These are phyloP conservation scores for Rhagoletis pomonella DNA, from an alignment of 1,140 invertebrate genomes.

Conservation along the genomic window DNA sequence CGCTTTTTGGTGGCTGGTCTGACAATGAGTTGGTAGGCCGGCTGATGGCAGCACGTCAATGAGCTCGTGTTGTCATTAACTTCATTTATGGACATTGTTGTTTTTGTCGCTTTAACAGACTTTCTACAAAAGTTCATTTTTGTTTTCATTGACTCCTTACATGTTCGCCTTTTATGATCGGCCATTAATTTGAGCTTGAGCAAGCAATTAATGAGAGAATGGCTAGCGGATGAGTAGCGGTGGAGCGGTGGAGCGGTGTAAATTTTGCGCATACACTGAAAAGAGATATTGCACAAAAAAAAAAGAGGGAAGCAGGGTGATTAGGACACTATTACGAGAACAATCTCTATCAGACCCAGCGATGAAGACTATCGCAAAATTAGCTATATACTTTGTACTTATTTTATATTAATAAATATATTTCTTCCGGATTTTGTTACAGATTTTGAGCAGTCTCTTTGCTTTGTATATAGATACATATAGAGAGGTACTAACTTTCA, in stretches of 20 bases:
- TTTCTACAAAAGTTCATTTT: not conserved
- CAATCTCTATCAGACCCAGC: too few relatives aligned
- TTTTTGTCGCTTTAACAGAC: not conserved
- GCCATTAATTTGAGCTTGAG: constrained; percentile 7
- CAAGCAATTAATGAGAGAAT: not conserved
- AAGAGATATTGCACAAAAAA: too few relatives aligned
- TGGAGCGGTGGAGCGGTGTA: not conserved
- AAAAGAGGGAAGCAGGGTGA: too few relatives aligned
- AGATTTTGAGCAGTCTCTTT: too few relatives aligned
- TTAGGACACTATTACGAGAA: too few relatives aligned
- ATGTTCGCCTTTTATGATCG: constrained; percentile 4
- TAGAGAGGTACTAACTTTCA: too few relatives aligned
- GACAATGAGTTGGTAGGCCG: not conserved
- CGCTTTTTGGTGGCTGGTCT: not conserved
- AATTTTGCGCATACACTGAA: too few relatives aligned
- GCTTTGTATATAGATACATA: too few relatives aligned
- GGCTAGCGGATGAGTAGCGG: not conserved
- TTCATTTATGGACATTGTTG: constrained; percentile 47
- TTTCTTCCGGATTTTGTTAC: too few relatives aligned
- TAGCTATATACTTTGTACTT: too few relatives aligned
- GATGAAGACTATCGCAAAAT: too few relatives aligned
- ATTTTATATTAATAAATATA: too few relatives aligned
- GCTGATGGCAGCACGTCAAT: not conserved
- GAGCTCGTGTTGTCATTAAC: constrained; percentile 40
- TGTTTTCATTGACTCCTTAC: not conserved